A percentile compares a stretch with the other conserved stretches of the same genome.
phyloP scores from a whole-genome alignment of 2,888 invertebrate species.

The Xestia sexstrigata region DNA sequence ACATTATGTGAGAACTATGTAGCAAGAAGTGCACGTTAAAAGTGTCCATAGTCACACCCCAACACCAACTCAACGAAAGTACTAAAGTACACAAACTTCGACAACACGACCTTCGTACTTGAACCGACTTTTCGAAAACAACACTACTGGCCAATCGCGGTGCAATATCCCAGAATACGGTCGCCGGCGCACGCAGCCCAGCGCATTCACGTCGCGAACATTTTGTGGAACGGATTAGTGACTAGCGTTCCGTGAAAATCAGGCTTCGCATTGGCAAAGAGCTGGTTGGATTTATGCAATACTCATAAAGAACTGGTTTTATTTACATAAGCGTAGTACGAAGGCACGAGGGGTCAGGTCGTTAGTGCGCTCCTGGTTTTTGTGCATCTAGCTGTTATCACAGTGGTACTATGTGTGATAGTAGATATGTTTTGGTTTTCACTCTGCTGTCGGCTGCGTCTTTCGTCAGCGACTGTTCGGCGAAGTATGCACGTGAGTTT shows the following conservation, averaged over 20 bases:
- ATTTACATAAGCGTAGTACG: conserved; percentile 82
- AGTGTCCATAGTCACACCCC: too few species aligned
- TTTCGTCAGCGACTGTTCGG: conserved; percentile 76
- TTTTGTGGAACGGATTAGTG: conserved; percentile 83
- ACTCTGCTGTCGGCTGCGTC: conserved; percentile 74
- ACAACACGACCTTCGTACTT: conserved; percentile 65
- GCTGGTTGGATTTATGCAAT: conserved; percentile 86
- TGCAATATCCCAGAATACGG: conserved; percentile 75
- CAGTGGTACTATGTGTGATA: conserved; percentile 81
- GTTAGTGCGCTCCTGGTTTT: conserved; percentile 78
- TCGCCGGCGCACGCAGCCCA: conserved; percentile 67
- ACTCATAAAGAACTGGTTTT: conserved; percentile 86
- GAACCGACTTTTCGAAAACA: conserved; percentile 64
- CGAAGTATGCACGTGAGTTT: conserved; percentile 85
- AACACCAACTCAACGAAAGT: conserved; percentile 20
- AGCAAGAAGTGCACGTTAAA: too few species aligned
- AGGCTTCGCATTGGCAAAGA: conserved; percentile 85
- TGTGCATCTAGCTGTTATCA: conserved; percentile 61
- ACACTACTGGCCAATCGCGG: conserved; percentile 58
- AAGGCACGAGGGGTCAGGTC: conserved; percentile 77
- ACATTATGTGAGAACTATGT: too few species aligned
- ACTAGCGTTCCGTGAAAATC: conserved; percentile 86
- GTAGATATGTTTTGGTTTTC: conserved; percentile 78
- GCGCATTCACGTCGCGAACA: conserved; percentile 71
- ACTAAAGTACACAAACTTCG: conserved; percentile 46